Conservation (phyloP, 2,113 vertebrate species). For the Chionis minor region DNA sequence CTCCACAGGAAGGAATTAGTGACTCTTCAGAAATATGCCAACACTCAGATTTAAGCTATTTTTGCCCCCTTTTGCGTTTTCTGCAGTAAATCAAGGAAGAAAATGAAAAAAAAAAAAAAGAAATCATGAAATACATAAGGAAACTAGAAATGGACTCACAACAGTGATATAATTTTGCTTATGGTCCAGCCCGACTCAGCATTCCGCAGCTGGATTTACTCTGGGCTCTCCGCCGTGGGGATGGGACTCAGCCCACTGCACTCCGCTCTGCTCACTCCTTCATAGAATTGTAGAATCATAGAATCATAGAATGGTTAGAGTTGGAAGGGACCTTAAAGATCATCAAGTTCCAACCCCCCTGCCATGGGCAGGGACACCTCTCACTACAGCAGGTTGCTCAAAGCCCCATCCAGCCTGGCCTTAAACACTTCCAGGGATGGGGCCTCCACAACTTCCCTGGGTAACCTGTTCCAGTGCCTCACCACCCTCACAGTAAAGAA, state of each 20-base stretch:
- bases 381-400: too few species aligned
- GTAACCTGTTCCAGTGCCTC: too few species aligned
- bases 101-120: not conserved
- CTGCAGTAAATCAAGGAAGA: not conserved
- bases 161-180: not conserved
- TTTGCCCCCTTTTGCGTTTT: not conserved
- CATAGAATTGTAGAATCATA: too few species aligned
- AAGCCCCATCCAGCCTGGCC: too few species aligned
- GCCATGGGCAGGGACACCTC: too few species aligned
- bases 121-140: not conserved
- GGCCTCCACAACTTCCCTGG: too few species aligned
- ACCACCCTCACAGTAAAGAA: too few species aligned
- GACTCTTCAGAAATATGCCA: not conserved
- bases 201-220: not conserved
- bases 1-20: not conserved
- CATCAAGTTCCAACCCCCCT: too few species aligned
- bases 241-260: not conserved
- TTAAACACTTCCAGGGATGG: too few species aligned
- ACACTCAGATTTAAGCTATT: not conserved
- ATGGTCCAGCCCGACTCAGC: not conserved
- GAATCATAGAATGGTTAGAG: too few species aligned
- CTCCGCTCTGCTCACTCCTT: not conserved
- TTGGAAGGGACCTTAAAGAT: too few species aligned
- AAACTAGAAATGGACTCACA: not conserved
- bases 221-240: not conserved